Evolutionary conservation across 2,888 invertebrate species (phyloP), one percentile per base, ranked within the genome.

Genomic region (Eulithis testata): DNA sequence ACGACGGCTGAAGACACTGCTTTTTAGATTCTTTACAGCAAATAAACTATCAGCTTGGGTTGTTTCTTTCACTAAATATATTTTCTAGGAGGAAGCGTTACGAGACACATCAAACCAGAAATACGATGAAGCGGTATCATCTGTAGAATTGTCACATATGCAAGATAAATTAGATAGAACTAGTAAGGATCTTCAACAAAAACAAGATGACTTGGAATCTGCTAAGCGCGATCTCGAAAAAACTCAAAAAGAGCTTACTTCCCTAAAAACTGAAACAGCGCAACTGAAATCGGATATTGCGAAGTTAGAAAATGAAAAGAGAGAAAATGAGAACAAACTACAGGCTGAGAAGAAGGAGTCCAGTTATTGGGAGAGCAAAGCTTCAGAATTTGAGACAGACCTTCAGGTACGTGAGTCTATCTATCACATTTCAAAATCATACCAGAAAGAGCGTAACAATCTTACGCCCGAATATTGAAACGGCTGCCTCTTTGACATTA

Each of bases 321-420:
- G 95, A 72, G 95, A 96, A 74, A 87, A 95, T 44, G 95, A 96
- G 75, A 94, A 91, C 53, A 95, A 95, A 73, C 89, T 94, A 66
- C 94, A 94, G 84, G 88, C 91, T 43, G 94, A 94, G 73, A 94
- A 93, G 76, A 95, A 95, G 76, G 95, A 96, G 72, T 94, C 94
- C 31, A 89, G 93, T 53, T 95, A 95, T 68, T 94, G 95, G 87
- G 95, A 96, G 80, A 94, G 94, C 53, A 96, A 95, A 81, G 88
- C 94, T 11, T 89, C 93, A 0, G 95, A 95, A 75, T 81, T 95
- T 47, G 95, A 95, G 73, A 91, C 89, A 50, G 95, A 95, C 76
- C 79, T 95, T 56, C 93, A 94, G 86, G 94, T 94, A 85, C 61
- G 55, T 63, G 31, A 55, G 1, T 47, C 31, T 4, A 31, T 31